Evolutionary conservation across 2,113 vertebrate genomes (phyloP).

Genomic region (Erpornis zantholeuca): DNA sequence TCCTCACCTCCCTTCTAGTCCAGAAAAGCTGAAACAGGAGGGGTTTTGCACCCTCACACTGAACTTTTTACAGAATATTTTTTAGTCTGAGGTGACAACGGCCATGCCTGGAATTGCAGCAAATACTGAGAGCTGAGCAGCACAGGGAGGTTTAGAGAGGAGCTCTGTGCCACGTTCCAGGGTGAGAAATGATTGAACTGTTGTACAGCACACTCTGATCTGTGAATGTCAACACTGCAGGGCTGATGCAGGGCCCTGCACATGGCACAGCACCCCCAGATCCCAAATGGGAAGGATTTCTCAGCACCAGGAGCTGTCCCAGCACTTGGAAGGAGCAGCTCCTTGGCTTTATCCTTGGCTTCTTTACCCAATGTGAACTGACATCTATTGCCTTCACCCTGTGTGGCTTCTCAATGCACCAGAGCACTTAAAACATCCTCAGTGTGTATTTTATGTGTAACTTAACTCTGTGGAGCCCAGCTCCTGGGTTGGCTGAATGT

Average conservation of each 20-base stretch:
- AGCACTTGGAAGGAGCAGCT: not conserved
- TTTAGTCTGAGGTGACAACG: not conserved
- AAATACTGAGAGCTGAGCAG: not conserved
- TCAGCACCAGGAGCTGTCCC: not conserved
- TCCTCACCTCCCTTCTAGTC: not conserved
- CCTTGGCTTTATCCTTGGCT: not conserved
- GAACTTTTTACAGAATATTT: not conserved
- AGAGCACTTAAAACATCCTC: not conserved
- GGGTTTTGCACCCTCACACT: not conserved
- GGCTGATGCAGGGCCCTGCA: not conserved
- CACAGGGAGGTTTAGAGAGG: not conserved
- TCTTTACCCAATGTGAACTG: not conserved
- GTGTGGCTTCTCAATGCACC: not conserved
- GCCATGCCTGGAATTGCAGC: not conserved
- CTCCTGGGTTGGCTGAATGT: slow-evolving; percentile 11
- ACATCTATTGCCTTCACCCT: not conserved
- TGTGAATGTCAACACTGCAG: not conserved
- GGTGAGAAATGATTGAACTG: not conserved
- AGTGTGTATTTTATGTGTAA: not conserved
- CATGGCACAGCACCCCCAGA: not conserved
- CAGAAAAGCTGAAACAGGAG: not conserved
- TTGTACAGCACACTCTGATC: not conserved
- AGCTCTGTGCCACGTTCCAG: not conserved
- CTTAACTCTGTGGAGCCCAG: not conserved
- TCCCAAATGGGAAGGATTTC: not conserved